Evolutionary conservation across 2,888 invertebrate genomes (phyloP), one percentile per base, ranked within the genome.

Genomic region (Scelioninae gen. 1): DNA sequence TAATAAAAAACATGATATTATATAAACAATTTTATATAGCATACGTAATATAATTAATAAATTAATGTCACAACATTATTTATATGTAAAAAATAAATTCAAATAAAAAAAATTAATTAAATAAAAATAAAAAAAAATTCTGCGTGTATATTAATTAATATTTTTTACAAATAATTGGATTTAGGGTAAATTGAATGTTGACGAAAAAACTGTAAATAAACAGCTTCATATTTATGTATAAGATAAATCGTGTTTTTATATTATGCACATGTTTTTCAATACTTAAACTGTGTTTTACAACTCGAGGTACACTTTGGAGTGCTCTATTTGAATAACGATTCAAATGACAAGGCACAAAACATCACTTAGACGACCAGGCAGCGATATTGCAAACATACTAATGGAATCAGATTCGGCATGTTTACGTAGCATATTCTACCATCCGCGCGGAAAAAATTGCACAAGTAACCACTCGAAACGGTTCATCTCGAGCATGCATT

Each of bases 331-430:
- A 87, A 89, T 86, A 85, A 87, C 88, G 87, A 89, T 89, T 88
- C 87, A 75, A 76, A 88, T 87, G 85, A 87, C 84, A 81, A 81
- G 74, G 65, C 89, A 92, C 90, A 91, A 91, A 92, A 89, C 90
- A 90, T 89, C 92, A 91, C 92, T 92, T 91, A 91, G 89, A 86
- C 88, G 82, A 85, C 87, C 87, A 85, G 87, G 86, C 87, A 85
- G 85, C 86, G 88, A 76, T 85, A 86, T 85, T 84, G 90, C 89
- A 92, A 91, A 92, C 89, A 91, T 87, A 89, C 91, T 92, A 92
- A 92, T 92, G 92, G 92, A 92, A 88, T 88, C 84, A 75, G 75
- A 80, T 85, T 79, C 71, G 68, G 74, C 84, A 84, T 81, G 85
- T 78, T 84, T 85, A 75, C 84, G 85, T 85, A 45, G 69, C 69